Evolutionary conservation across 2,888 invertebrate genomes (phyloP), one percentile per base, ranked within the genome.

Genomic region (Tridacna crocea): DNA sequence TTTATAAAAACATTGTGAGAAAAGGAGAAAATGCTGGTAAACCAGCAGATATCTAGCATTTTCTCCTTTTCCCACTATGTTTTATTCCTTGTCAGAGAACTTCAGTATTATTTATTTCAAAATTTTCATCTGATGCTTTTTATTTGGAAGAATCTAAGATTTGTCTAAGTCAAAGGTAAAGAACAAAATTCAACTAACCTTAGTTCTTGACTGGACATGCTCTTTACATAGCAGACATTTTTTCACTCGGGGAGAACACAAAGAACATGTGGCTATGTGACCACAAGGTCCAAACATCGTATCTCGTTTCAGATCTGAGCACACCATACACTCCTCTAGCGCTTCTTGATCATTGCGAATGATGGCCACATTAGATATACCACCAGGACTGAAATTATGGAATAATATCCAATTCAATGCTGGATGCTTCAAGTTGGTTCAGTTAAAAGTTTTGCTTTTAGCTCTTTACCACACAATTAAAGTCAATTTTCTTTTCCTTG

Each of bases 171-270:
- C n/a, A n/a, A n/a, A n/a, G 36, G 36, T 36, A 36, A 36, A 36
- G 36, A 8, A 8, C 8, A 4, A 36, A 36, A 36, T 36, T 36
- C 36, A 36, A 8, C 36, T 36, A 36, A 97, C 97, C 96, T 97
- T 97, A 88, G 96, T 96, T 87, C 98, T 96, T 0, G 96, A 96
- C 81, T 96, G 95, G 78, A 99, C 98, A 72, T 96, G 96, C 90
- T 98, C 97, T 81, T 99, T 97, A 93, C 99, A 99, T 85, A 98
- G 96, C 83, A 99, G 96, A 94, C 99, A 99, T 95, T 99, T 99
- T 95, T 99, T 99, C 88, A 99, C 98, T 58, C 97, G 95, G 4
- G 95, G 95, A 15, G 98, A 98, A 94, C 99, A 99, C 19, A 96
- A 96, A 84, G 97, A 97, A 95, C 99, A 99, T 93, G 98, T 98